Conservation (phyloP, 2,888 invertebrate species). For the Heliconius ismenius region DNA sequence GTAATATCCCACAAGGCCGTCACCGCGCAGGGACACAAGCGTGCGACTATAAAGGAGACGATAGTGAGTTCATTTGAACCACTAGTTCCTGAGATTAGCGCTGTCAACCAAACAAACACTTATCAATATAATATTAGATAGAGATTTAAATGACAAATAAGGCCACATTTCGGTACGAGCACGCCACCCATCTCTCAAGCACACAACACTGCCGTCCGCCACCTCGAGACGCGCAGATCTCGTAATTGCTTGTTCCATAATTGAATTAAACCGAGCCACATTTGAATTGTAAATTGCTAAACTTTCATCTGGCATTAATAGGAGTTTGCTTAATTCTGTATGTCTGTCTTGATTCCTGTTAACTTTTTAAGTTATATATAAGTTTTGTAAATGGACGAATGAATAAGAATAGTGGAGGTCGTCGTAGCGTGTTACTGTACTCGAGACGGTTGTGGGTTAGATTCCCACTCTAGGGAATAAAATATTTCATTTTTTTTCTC, state of each 20-base stretch:
- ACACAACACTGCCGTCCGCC: slow-evolving; percentile 1
- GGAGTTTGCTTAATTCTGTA: slow-evolving; percentile 1
- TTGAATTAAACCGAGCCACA: slow-evolving; percentile 31
- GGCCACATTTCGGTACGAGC: not conserved
- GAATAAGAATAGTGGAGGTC: too few species aligned
- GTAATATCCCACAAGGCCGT: too few species aligned
- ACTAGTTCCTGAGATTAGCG: too few species aligned
- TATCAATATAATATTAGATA: too few species aligned
- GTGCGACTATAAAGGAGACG: too few species aligned
- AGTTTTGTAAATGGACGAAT: not conserved
- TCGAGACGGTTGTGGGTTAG: not conserved
- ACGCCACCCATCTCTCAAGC: not conserved
- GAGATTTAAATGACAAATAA: not conserved
- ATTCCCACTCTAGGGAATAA: not conserved
- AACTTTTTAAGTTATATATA: not conserved
- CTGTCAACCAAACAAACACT: too few species aligned
- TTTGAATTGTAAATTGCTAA: slow-evolving; percentile 38
- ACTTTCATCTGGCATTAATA: slow-evolving; percentile 21
- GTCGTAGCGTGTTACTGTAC: not conserved
- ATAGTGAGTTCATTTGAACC: too few species aligned
- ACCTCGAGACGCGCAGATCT: slow-evolving; percentile 11
- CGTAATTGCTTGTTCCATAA: slow-evolving; percentile 31
- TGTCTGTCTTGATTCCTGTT: slow-evolving; percentile 11
- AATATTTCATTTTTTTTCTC: not conserved
- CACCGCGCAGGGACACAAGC: too few species aligned